phyloP scores from a whole-genome alignment of 2,113 vertebrate species.

The Otis tarda region DNA sequence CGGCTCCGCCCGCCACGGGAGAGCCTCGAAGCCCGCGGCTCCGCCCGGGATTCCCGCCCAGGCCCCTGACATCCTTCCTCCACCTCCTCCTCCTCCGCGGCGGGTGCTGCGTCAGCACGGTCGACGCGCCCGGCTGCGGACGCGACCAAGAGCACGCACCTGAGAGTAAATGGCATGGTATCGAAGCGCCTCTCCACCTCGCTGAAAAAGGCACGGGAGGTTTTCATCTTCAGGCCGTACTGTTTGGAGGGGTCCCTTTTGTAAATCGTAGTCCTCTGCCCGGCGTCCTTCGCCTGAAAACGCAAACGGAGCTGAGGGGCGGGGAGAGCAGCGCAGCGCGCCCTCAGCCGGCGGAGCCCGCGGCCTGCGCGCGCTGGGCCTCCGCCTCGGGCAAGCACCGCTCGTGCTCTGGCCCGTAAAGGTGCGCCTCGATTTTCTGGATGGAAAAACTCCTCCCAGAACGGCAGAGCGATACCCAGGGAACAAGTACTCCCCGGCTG shows the following conservation, averaged over 20 bases:
- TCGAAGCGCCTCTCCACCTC: conserved; percentile 96
- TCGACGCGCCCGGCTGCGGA: no score
- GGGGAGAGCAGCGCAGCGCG: no score
- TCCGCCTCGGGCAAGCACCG: neutral
- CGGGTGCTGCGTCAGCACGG: no score
- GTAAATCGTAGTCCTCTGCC: conserved; percentile 96
- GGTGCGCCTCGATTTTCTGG: fast-evolving
- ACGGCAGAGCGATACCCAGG: fast-evolving
- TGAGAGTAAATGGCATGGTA: conserved; percentile 96
- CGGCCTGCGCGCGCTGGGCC: no score
- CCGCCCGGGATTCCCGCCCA: neutral
- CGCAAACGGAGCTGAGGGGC: neutral
- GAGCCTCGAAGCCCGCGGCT: neutral
- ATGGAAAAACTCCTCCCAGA: neutral
- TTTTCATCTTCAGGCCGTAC: conserved; percentile 98
- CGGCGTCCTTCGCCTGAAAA: conserved; percentile 89
- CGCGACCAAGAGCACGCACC: conserved; percentile 69
- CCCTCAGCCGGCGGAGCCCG: fast-evolving
- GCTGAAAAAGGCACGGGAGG: conserved; percentile 95
- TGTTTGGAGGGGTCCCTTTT: conserved; percentile 97
- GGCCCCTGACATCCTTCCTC: neutral
- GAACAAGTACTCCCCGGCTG: fast-evolving
- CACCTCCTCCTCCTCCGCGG: neutral
- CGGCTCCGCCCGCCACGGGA: neutral
- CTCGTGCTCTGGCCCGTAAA: fast-evolving